phyloP scores from a whole-genome alignment of 1,140 invertebrate genomes.

The Pogonus chalceus region DNA sequence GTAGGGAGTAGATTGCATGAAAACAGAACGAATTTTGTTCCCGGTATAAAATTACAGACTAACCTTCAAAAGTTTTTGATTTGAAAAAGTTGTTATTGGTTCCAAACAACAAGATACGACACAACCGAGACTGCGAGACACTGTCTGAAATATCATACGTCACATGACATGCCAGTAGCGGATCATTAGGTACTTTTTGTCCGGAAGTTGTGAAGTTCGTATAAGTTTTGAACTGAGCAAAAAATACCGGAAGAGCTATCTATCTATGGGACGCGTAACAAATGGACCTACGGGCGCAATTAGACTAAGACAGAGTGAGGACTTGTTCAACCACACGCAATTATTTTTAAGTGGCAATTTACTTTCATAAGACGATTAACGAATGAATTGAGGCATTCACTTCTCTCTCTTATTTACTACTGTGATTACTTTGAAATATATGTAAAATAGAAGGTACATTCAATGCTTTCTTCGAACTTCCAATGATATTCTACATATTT shows the following conservation, averaged over 20 bases:
- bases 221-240: background rate
- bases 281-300: background rate
- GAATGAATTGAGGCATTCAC: background rate
- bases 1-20: too few species aligned
- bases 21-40: too few species aligned
- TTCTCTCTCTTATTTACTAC: background rate
- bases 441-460: too few species aligned
- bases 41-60: too few species aligned
- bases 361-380: slow-evolving; percentile 4
- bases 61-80: too few species aligned
- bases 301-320: background rate
- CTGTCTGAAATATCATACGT: background rate
- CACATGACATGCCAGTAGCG: background rate
- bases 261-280: background rate
- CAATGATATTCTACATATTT: too few species aligned
- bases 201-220: background rate
- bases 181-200: background rate
- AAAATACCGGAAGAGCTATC: background rate
- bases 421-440: background rate
- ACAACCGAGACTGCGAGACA: too few species aligned
- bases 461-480: too few species aligned
- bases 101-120: background rate
- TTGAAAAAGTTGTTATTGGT: background rate
- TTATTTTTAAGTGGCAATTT: slow-evolving; percentile 7
- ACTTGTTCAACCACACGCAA: background rate